Percentiles rank a stretch among this genome's conserved stretches.
Conservation (phyloP, 2,888 invertebrate genomes). For the Celastrina argiolus region DNA sequence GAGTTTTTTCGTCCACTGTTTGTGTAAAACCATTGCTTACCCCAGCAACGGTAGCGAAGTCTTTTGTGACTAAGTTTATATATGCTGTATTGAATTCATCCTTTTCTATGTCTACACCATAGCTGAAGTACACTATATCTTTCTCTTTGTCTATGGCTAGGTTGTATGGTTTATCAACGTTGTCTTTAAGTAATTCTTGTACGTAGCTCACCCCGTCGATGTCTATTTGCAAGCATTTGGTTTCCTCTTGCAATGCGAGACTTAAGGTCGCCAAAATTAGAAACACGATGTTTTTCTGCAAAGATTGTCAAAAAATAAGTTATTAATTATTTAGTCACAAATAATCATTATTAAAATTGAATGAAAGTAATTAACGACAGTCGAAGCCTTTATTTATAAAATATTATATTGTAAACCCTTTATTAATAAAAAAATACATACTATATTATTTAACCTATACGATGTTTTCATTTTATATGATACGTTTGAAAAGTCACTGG, state of each 20-base stretch:
- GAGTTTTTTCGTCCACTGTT: slow-evolving; percentile 49
- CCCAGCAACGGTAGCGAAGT: slow-evolving; percentile 46
- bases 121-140: slow-evolving; percentile 57
- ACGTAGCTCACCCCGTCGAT: slow-evolving; percentile 47
- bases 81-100: slow-evolving; percentile 49
- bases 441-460: no score
- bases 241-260: slow-evolving; percentile 30
- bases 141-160: slow-evolving; percentile 51
- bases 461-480: no score
- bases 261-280: not conserved
- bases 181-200: slow-evolving; percentile 44
- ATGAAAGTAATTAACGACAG: no score
- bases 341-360: no score
- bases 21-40: slow-evolving; percentile 56
- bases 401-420: no score
- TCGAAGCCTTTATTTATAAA: no score
- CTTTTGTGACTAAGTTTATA: slow-evolving; percentile 51
- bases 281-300: not conserved
- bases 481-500: no score
- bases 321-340: no score
- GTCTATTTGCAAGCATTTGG: slow-evolving; percentile 44
- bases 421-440: no score
- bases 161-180: slow-evolving; percentile 52
- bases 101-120: slow-evolving; percentile 43
- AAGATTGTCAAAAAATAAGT: not conserved